Base-by-base conservation (phyloP, 2,888 invertebrate genomes). In the Sturmia bella region DNA sequence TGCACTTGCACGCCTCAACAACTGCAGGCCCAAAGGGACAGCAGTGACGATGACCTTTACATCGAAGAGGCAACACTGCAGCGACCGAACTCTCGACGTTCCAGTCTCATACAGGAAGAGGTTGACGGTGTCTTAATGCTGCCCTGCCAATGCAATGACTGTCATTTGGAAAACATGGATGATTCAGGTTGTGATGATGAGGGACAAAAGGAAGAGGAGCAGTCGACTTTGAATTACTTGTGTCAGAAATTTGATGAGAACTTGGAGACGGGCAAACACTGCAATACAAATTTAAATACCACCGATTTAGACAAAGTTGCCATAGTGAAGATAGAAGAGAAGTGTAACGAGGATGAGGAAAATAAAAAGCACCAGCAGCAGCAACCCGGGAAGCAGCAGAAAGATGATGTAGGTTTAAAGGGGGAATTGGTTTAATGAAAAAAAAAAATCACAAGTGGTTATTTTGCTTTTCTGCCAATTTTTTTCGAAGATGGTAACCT, bases 231-330 rank as follows among this genome's bases (percentile, higher is more conserved):
- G 75, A 91, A 91, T 76, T 90, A 90, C 84, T 87, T 91, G 85
- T 91, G 91, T 86, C 91, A 91, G 86, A 90, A 90, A 86, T 91
- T 91, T 82, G 89, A 91, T 84, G 90, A 91, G 83, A 91, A 91
- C 82, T 80, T 91, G 82, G 90, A 90, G 83, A 89, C 89, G 48
- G 68, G 87, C 85, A 50, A 84, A 87, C 52, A 68, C 54, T 75
- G 72, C 73, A 77, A 64, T 41, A 63, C 19, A 41, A 61, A 45
- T 37, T 41, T 13, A 57, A 48, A 74, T 17, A 72, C 83, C 80
- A 75, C 68, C 69, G 81, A 80, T 43, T 66, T 66, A 24, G 37
- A 41, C 52, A 75, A 75, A 43, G 68, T 63, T 63, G 77, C 59
- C 76, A 76, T 76, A 84, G 66, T 79, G 19, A 73, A 45, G 54